Conservation (phyloP, 2,888 invertebrate genomes). For the Melitaea athalia region DNA sequence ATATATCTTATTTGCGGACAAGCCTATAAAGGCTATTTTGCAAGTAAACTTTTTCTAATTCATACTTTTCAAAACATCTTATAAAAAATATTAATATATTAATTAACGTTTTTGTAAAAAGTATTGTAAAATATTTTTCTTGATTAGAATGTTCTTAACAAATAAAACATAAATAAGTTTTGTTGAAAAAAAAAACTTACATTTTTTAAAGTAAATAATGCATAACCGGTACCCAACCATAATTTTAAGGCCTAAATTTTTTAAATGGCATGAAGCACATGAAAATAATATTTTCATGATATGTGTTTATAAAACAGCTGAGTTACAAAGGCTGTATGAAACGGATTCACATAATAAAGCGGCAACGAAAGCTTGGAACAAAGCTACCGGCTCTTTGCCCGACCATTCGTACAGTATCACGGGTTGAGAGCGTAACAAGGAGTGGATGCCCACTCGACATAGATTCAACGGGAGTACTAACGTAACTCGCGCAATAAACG, state of each 20-base stretch:
- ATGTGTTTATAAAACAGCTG: constrained; percentile 12
- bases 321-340: constrained; percentile 21
- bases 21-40: no score
- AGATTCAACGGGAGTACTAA: constrained; percentile 26
- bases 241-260: neutral
- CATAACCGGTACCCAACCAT: neutral
- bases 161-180: no score
- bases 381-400: constrained; percentile 36
- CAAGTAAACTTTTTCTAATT: no score
- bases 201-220: no score
- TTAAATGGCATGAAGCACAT: constrained; percentile 10
- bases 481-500: constrained; percentile 13
- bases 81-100: no score
- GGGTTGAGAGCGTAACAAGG: constrained; percentile 27
- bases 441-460: constrained; percentile 38
- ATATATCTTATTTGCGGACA: no score
- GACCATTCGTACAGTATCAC: constrained; percentile 32
- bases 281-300: constrained; percentile 7
- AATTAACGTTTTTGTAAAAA: no score
- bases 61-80: no score
- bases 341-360: constrained; percentile 27
- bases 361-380: constrained; percentile 31
- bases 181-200: no score
- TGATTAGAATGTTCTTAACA: no score
- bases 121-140: no score